These are phyloP conservation scores for Tetrapedia diversipes DNA, from an alignment of 2,888 invertebrate species.

Conservation along the genomic window DNA sequence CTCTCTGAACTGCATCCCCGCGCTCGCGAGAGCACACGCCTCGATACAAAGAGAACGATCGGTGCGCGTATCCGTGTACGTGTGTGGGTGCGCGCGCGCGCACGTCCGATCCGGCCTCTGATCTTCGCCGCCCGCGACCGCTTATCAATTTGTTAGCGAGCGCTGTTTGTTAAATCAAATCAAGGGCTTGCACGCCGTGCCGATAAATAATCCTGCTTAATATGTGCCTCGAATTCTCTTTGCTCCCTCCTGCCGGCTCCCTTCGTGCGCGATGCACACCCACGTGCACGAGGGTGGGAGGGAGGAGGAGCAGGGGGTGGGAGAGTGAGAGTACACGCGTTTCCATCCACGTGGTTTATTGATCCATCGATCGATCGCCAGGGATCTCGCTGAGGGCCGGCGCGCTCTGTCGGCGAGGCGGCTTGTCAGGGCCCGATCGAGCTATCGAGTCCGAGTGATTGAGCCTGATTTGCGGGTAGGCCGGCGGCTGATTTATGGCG, in stretches of 20 bases:
- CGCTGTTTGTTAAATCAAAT: slow-evolving; percentile 81
- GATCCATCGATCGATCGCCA: slow-evolving; percentile 75
- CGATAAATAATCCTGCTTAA: slow-evolving; percentile 81
- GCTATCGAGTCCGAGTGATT: slow-evolving; percentile 48
- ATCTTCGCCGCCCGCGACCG: slow-evolving; percentile 80
- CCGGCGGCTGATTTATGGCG: slow-evolving; percentile 49
- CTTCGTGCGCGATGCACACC: slow-evolving; percentile 60
- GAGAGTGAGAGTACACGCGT: slow-evolving; percentile 74
- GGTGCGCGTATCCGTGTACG: too few species aligned
- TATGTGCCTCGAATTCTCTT: slow-evolving; percentile 73
- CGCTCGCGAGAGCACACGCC: slow-evolving; percentile 26
- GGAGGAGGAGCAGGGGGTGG: neutral
- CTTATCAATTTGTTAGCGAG: slow-evolving; percentile 83
- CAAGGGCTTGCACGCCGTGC: slow-evolving; percentile 70
- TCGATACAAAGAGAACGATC: slow-evolving; percentile 12
- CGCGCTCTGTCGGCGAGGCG: slow-evolving; percentile 42
- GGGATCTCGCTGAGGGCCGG: slow-evolving; percentile 23
- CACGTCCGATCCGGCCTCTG: slow-evolving; percentile 72
- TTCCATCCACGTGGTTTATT: slow-evolving; percentile 71
- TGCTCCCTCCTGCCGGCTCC: slow-evolving; percentile 36
- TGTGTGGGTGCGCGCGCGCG: too few species aligned
- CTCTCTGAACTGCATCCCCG: slow-evolving; percentile 27
- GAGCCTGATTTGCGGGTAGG: slow-evolving; percentile 51
- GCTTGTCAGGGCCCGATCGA: slow-evolving; percentile 57
- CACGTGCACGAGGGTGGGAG: slow-evolving; percentile 38